Base-by-base conservation (phyloP, 2,888 invertebrate genomes). In the Ceriagrion tenellum region DNA sequence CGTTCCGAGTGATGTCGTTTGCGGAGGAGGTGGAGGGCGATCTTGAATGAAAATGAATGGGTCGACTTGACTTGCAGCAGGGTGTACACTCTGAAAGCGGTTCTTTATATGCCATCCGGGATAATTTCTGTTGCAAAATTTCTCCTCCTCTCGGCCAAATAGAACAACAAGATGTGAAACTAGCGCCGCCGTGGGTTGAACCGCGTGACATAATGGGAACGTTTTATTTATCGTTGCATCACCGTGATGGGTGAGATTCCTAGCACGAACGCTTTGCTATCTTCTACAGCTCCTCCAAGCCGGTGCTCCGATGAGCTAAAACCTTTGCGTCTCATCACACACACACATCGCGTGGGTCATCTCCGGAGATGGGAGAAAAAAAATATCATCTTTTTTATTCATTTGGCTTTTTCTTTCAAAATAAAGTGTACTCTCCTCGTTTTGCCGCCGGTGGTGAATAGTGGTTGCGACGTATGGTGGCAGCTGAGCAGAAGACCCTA, bases 211-310 rank as follows among this genome's bases (percentile, higher is more conserved):
- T 81, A 81, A 81, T 30, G 30, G 35, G 81, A 81, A 81, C 81
- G 69, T 69, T 81, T 35, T 35, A 35, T 81, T 81, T 35, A 81
- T 81, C 30, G 81, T 81, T 81, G 35, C 81, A 81, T 81, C 35
- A 81, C 81, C 81, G 81, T 81, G 8, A 81, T 81, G n/a, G 69
- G 81, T 81, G 81, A 81, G 81, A 81, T 81, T 81, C 81, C 81
- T 81, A 81, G 81, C 81, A 81, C 81, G 81, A 69, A 26, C 69
- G 69, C 69, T 4, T 81, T 10, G 81, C n/a, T 1, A 35, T 81
- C 35, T 69, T 69, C 69, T 26, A 23, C 30, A n/a, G 30, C 35
- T 16, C 0, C 81, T 18, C 69, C 10, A 26, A 12, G 69, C 1
- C n/a, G 81, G 81, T 81, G 81, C 20, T 6, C n/a, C 4, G 59